Evolutionary conservation across 2,113 vertebrate genomes (phyloP), one percentile per base, ranked within the genome.

Genomic region (Sinocyclocheilus grahami): DNA sequence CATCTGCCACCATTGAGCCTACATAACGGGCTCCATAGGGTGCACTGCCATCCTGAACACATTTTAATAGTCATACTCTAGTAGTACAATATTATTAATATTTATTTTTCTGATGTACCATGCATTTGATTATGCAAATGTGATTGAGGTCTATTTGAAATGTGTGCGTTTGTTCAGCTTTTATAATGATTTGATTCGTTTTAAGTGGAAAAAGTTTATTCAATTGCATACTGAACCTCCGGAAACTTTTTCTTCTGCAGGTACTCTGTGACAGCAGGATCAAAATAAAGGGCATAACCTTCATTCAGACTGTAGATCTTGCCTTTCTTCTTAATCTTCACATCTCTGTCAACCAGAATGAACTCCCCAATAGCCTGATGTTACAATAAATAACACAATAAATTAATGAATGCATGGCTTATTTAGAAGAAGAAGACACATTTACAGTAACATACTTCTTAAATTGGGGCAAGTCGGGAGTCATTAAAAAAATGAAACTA

Each of bases 1-100:
- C 97, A 24, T 99, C 98, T 13, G 98, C 97, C 82, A 99, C 98
- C 98, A 99, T 99, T 4, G 98, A 99, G 2, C 98, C 98, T 58
- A 99, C 94, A 6, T 99, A 99, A 14, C 98, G 95, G 0, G 96
- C 95, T 0, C 94, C 94, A 6, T 98, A 99, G 0, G 98, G 97
- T n/a, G 96, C 93, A n/a, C 93, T 96, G 85, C 96, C 96, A 81
- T 98, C 97, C 98, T 99, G 51, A 53, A 39, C 48, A 58, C 78
- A 78, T 11, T 74, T 74, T 2, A 12, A 74, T 42, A 39, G 37
- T n/a, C 22, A 74, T 74, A 37, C 30, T 67, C 14, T 16, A 67
- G 63, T 37, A 37, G 7, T 62, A 27, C 27, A 24, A 63, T 27
- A 27, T 27, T 13, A 65, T 65, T 27, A 5, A 27, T 13, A 27